Evolutionary conservation across 2,797 vertebrate genomes (phyloP).

Genomic region (Spinibarbus caldwelli): DNA sequence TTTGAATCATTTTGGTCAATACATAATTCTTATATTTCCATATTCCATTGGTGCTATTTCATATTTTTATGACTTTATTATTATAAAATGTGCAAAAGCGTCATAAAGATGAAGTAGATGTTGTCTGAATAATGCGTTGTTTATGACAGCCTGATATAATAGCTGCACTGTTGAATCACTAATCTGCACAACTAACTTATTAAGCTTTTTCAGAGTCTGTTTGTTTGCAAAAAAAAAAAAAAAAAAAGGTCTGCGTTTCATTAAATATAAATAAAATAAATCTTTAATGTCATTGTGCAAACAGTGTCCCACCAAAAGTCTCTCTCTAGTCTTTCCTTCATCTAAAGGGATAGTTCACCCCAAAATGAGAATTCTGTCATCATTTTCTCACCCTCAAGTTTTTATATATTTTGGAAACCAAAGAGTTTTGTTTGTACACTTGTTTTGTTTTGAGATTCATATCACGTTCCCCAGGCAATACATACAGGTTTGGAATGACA

Average conservation of each 20-base stretch:
- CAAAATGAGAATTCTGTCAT: neutral
- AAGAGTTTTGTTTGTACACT: neutral
- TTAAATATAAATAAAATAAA: no score
- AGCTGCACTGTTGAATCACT: no score
- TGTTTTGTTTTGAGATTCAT: neutral
- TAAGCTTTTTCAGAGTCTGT: no score
- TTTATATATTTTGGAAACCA: neutral
- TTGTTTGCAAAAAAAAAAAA: no score
- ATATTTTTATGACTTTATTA: neutral
- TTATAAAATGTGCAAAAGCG: neutral
- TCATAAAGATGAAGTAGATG: neutral
- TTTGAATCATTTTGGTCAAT: neutral
- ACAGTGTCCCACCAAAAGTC: neutral
- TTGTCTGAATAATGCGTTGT: no score
- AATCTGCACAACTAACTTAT: no score
- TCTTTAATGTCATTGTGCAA: neutral
- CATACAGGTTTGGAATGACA: neutral
- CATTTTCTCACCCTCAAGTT: neutral
- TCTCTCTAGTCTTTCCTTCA: neutral
- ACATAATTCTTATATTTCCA: neutral
- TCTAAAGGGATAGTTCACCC: neutral
- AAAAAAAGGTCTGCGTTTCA: no score
- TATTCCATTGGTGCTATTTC: neutral
- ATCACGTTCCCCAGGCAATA: neutral
- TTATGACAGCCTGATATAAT: no score